phyloP scores from a whole-genome alignment of 2,113 vertebrate species.

The Macquaria australasica region DNA sequence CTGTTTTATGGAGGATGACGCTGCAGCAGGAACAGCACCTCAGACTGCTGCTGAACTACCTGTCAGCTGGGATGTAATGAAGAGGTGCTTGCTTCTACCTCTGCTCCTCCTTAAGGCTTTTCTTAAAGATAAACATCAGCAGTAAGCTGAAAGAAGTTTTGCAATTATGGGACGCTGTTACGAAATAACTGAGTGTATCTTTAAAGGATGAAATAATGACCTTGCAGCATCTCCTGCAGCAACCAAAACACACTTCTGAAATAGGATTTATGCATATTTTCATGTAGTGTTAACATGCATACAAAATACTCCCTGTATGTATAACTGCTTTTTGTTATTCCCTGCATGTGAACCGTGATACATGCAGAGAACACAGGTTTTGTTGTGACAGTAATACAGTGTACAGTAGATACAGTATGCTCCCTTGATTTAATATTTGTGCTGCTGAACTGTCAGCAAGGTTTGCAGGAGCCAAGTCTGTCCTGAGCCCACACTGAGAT shows the following conservation, averaged over 20 bases:
- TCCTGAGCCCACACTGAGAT: constrained; percentile 51
- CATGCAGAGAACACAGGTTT: not conserved
- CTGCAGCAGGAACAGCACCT: too few relatives aligned
- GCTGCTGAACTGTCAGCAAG: not conserved
- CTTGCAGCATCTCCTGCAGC: not conserved
- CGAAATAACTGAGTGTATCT: not conserved
- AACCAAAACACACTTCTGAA: not conserved
- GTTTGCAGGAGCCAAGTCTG: constrained; percentile 40
- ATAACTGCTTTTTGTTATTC: not conserved
- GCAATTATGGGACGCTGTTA: not conserved
- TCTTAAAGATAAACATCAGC: not conserved
- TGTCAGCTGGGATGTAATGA: not conserved
- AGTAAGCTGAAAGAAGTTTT: not conserved
- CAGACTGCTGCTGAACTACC: too few relatives aligned
- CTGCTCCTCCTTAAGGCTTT: too few relatives aligned
- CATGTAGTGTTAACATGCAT: not conserved
- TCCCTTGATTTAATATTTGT: not conserved
- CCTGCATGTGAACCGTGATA: not conserved
- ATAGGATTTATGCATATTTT: not conserved
- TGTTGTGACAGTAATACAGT: not conserved
- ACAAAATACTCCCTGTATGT: not conserved
- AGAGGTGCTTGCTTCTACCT: not conserved
- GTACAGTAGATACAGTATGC: not conserved
- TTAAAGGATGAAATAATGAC: not conserved
- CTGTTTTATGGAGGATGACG: too few relatives aligned